Percentiles rank a stretch among this genome's conserved stretches.
These are phyloP conservation scores for Parnassius mnemosyne DNA, from an alignment of 2,888 invertebrate species.

Conservation along the genomic window DNA sequence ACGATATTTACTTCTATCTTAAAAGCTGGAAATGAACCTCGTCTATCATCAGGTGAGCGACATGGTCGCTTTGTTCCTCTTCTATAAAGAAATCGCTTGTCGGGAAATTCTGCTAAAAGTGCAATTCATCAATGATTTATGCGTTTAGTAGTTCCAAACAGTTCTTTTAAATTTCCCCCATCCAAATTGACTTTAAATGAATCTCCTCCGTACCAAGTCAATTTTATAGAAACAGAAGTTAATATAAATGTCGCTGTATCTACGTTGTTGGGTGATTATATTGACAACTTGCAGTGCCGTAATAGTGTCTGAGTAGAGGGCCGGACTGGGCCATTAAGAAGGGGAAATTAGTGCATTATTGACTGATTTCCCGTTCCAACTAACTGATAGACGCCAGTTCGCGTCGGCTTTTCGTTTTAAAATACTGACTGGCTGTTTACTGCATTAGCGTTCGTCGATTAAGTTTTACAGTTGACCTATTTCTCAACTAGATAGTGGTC, in stretches of 20 bases:
- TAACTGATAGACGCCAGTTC: slow-evolving; percentile 65
- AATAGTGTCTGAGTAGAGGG: slow-evolving; percentile 62
- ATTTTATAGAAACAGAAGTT: slow-evolving; percentile 11
- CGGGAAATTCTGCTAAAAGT: neutral
- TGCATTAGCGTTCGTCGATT: slow-evolving; percentile 46
- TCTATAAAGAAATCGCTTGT: neutral
- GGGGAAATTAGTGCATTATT: slow-evolving; percentile 80
- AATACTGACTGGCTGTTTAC: slow-evolving; percentile 55
- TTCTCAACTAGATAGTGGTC: slow-evolving; percentile 2
- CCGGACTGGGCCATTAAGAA: slow-evolving; percentile 71
- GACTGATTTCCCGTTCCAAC: slow-evolving; percentile 79
- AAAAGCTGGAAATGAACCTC: no score
- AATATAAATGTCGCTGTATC: slow-evolving; percentile 18
- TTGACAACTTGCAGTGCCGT: slow-evolving; percentile 51
- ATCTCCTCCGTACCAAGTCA: slow-evolving; percentile 19
- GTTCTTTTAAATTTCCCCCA: slow-evolving; percentile 14
- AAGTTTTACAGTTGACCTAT: slow-evolving; percentile 19
- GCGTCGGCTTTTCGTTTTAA: slow-evolving; percentile 61
- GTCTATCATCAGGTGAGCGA: no score
- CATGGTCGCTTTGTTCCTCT: no score
- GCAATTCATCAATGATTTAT: slow-evolving; percentile 14
- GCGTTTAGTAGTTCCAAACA: slow-evolving; percentile 13
- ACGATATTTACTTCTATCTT: no score
- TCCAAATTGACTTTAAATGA: slow-evolving; percentile 21
- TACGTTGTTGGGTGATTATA: slow-evolving; percentile 25